Percentiles rank a stretch among this genome's conserved stretches.
phyloP scores from a whole-genome alignment of 2,888 invertebrate genomes.

The Nycteola revayana region DNA sequence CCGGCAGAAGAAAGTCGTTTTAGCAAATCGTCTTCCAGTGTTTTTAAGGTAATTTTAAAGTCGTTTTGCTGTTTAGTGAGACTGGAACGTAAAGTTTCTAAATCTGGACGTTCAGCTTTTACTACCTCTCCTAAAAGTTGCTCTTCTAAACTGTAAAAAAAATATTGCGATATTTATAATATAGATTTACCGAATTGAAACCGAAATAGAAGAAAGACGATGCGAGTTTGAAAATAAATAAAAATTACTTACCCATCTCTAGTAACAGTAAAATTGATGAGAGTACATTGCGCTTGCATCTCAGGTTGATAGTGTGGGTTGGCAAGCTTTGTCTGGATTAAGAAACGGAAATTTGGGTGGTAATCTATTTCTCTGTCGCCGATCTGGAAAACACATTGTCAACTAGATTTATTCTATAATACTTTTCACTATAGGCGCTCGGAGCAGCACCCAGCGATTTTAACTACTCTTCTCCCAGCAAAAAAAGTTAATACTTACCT shows the following conservation, averaged over 20 bases:
- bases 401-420: too few relatives aligned
- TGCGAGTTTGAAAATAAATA: background rate
- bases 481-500: too few relatives aligned
- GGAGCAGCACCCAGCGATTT: too few relatives aligned
- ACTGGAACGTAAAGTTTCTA: constrained; percentile 90
- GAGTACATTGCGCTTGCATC: constrained; percentile 97
- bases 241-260: constrained; percentile 85
- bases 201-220: too few relatives aligned
- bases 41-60: constrained; percentile 95
- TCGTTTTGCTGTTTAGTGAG: constrained; percentile 96
- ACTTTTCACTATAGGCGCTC: too few relatives aligned
- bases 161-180: background rate
- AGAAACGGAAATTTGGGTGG: constrained; percentile 89
- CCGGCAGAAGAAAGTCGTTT: constrained; percentile 94
- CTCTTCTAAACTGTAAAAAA: constrained; percentile 86
- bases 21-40: constrained; percentile 94
- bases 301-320: constrained; percentile 98
- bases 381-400: too few relatives aligned
- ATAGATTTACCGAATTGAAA: too few relatives aligned
- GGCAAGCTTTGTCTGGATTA: constrained; percentile 95
- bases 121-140: constrained; percentile 96
- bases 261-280: constrained; percentile 98
- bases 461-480: too few relatives aligned
- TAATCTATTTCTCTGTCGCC: constrained; percentile 97
- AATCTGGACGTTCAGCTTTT: constrained; percentile 94